Percentiles rank a stretch among this genome's conserved stretches.
phyloP scores from a whole-genome alignment of 1,140 invertebrate species.

The Archivesica marissinica region DNA sequence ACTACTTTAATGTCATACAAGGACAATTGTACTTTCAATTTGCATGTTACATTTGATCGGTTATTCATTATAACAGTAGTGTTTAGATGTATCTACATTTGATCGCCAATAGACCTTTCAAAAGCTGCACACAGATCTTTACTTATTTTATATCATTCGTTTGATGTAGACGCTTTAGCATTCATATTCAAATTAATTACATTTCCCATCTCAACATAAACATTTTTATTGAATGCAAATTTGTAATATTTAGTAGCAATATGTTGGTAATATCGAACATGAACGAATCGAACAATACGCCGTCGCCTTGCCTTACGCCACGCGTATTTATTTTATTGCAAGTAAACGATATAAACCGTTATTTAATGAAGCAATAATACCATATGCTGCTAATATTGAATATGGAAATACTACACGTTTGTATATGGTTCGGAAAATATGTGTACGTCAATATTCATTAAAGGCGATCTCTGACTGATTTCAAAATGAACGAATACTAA shows the following conservation, averaged over 20 bases:
- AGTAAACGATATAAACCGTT: background rate
- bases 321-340: slow-evolving; percentile 16
- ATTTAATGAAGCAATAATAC: slow-evolving; percentile 26
- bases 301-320: slow-evolving; percentile 21
- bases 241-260: slow-evolving; percentile 48
- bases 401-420: background rate
- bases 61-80: no score
- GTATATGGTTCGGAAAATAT: no score
- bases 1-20: no score
- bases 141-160: background rate
- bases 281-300: background rate
- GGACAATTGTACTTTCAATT: no score
- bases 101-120: no score
- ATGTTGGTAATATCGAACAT: slow-evolving; percentile 11
- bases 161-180: background rate
- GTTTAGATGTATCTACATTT: no score
- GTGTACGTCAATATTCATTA: no score
- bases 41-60: no score
- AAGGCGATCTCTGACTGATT: no score
- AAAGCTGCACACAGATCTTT: no score
- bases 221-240: slow-evolving; percentile 24
- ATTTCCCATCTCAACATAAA: background rate
- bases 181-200: slow-evolving; percentile 29
- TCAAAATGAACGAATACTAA: background rate
- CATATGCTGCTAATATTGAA: slow-evolving; percentile 24